phyloP scores from a whole-genome alignment of 2,797 vertebrate genomes.

The Poeciliopsis infans region DNA sequence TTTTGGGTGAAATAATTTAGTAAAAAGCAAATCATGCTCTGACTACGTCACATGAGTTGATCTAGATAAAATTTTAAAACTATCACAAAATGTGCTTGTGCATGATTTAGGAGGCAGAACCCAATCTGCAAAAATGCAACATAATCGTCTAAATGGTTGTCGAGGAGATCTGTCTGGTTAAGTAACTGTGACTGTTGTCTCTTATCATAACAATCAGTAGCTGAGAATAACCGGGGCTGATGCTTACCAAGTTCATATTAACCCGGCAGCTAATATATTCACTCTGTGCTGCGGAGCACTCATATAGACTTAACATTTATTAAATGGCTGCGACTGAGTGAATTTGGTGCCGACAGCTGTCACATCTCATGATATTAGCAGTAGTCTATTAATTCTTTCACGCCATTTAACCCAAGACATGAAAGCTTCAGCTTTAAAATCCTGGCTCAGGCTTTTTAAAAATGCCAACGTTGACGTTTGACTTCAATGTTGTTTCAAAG shows the following conservation, averaged over 20 bases:
- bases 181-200: slow-evolving; percentile 4
- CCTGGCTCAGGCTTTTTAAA: slow-evolving; percentile 2
- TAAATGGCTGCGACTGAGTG: slow-evolving; percentile 24
- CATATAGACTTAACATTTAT: slow-evolving; percentile 16
- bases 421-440: slow-evolving; percentile 18
- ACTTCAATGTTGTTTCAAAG: slow-evolving; percentile 9
- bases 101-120: neutral
- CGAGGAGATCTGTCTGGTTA: neutral
- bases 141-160: neutral
- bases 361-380: slow-evolving; percentile 24
- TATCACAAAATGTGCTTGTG: neutral
- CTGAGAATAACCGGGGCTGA: neutral
- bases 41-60: neutral
- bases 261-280: slow-evolving; percentile 20
- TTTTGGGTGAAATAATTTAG: neutral
- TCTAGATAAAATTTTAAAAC: neutral
- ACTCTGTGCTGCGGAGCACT: slow-evolving; percentile 19
- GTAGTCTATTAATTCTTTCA: slow-evolving; percentile 19
- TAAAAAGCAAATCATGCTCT: neutral
- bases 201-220: neutral
- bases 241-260: slow-evolving; percentile 17
- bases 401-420: slow-evolving; percentile 17
- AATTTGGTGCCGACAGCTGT: slow-evolving; percentile 22
- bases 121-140: neutral
- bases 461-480: neutral